These are phyloP conservation scores for Scomber colias DNA, from an alignment of 2,113 vertebrate species.

Conservation along the genomic window DNA sequence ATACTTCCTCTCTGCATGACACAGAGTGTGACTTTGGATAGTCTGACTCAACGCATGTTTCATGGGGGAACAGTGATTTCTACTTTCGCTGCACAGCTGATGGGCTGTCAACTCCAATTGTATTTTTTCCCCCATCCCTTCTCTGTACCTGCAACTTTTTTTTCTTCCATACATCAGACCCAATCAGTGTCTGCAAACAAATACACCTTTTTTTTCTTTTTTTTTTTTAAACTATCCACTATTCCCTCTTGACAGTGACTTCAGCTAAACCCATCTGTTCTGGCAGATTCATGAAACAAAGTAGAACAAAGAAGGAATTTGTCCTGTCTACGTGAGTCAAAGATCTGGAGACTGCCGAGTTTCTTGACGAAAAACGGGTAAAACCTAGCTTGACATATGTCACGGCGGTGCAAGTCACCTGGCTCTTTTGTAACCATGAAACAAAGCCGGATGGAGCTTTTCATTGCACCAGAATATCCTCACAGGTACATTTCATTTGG, in stretches of 20 bases:
- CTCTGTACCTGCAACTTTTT: constrained; percentile 6
- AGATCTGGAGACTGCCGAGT: constrained; percentile 5
- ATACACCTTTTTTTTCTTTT: neutral
- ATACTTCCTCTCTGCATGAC: constrained; percentile 46
- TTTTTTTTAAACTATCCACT: neutral
- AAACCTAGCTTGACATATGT: constrained; percentile 13
- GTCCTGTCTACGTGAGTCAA: constrained; percentile 16
- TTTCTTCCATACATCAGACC: constrained; percentile 37
- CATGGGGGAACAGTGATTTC: constrained; percentile 47
- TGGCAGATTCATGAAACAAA: constrained; percentile 46
- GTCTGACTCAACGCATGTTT: constrained; percentile 56
- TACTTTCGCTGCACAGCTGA: constrained; percentile 64
- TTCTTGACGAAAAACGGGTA: constrained; percentile 4
- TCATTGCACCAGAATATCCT: neutral
- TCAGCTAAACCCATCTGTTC: constrained; percentile 55
- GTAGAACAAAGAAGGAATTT: constrained; percentile 54
- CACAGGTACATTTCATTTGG: neutral
- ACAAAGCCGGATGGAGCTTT: neutral
- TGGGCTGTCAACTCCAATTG: constrained; percentile 60
- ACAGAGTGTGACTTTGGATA: constrained; percentile 42
- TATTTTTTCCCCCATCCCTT: constrained; percentile 14
- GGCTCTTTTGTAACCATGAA: neutral
- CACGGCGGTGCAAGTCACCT: neutral
- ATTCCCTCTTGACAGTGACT: constrained; percentile 37
- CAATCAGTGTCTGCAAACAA: constrained; percentile 56